These are phyloP conservation scores for Vidua chalybeata DNA, from an alignment of 2,113 vertebrate species.

Conservation along the genomic window DNA sequence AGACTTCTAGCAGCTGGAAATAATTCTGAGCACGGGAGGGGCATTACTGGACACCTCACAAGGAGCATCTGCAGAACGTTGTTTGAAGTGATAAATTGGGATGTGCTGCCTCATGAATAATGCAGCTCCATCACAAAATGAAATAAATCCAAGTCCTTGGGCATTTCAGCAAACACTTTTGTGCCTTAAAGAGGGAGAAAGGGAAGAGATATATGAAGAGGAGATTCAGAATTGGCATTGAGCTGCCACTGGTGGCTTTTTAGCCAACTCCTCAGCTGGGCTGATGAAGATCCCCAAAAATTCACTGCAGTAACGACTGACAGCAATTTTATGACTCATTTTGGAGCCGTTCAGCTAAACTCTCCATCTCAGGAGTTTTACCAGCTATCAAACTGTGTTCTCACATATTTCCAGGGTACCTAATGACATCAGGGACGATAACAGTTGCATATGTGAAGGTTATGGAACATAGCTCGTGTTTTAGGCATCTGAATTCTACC, in stretches of 20 bases:
- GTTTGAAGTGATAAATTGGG: background rate
- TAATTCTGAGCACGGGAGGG: background rate
- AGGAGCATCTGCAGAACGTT: background rate
- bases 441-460: background rate
- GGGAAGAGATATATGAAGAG: background rate
- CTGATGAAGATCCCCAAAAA: background rate
- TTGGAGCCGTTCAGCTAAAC: background rate
- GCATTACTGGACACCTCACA: background rate
- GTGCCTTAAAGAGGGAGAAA: background rate
- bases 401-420: background rate
- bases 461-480: fast-evolving
- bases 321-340: background rate
- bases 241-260: background rate
- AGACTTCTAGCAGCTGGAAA: background rate
- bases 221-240: background rate
- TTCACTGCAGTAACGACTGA: background rate
- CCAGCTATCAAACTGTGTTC: background rate
- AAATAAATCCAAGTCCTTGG: background rate
- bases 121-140: background rate
- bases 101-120: background rate
- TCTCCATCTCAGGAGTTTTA: background rate
- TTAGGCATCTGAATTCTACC: background rate
- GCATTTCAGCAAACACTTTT: background rate
- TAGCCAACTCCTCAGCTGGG: background rate
- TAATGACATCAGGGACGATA: too few relatives aligned